Conservation (phyloP, 2,113 vertebrate genomes). For the Lepidothrix coronata region DNA sequence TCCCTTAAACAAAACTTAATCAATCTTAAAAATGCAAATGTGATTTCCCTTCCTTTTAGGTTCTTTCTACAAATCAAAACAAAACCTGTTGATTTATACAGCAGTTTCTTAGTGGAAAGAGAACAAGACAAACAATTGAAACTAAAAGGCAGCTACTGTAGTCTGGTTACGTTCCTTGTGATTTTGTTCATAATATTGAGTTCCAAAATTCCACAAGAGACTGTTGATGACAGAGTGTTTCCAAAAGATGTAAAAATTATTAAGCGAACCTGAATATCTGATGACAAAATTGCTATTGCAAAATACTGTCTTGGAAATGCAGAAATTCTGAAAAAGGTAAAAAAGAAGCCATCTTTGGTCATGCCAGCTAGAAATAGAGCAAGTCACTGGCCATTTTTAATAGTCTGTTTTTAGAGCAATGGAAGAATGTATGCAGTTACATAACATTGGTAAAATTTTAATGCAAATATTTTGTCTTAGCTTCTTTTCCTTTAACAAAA, state of each 20-base stretch:
- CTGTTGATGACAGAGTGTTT: background rate
- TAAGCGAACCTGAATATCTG: background rate
- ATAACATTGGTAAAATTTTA: constrained; percentile 68
- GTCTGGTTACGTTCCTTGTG: background rate
- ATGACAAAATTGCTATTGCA: background rate
- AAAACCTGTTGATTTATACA: background rate
- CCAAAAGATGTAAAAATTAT: background rate
- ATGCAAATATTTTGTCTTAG: constrained; percentile 60
- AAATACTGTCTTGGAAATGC: background rate
- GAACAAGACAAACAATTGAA: background rate
- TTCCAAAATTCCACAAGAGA: background rate
- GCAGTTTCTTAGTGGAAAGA: background rate
- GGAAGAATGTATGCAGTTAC: constrained; percentile 37
- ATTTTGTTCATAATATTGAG: background rate
- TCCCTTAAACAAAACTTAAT: background rate
- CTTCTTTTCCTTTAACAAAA: constrained; percentile 63
- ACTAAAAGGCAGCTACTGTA: background rate
- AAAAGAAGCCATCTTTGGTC: background rate
- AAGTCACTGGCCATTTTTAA: constrained; percentile 36
- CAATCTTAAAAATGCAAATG: background rate
- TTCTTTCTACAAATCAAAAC: background rate
- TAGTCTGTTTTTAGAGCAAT: constrained; percentile 33
- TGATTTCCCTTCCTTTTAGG: background rate
- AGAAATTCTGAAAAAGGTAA: background rate
- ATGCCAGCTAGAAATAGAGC: background rate